Evolutionary conservation across 2,797 vertebrate species (phyloP).

Genomic region (Pseudocheirus occidentalis): DNA sequence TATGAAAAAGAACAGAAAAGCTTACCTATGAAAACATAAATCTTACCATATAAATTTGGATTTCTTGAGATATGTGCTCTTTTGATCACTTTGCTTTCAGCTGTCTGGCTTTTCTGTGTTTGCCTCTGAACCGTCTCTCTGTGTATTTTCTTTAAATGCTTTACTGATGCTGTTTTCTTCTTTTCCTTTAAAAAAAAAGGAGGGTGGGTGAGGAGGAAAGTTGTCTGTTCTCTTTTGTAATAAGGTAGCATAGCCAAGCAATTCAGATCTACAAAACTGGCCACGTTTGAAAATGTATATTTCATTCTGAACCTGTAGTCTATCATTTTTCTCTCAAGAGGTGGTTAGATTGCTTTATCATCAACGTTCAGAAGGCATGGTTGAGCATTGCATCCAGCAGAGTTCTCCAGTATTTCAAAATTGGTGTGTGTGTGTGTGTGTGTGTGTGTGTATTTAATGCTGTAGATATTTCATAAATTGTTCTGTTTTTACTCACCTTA

Average conservation of each 20-base stretch:
- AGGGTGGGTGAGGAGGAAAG: background rate
- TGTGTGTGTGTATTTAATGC: background rate
- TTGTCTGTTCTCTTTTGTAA: background rate
- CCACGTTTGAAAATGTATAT: background rate
- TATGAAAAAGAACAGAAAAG: background rate
- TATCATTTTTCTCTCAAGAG: background rate
- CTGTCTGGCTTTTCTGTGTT: background rate
- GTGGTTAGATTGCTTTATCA: background rate
- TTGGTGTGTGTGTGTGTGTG: background rate
- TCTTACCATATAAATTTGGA: background rate
- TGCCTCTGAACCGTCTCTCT: background rate
- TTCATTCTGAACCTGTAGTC: background rate
- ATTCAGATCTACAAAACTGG: background rate
- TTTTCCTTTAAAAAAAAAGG: background rate
- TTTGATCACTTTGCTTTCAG: background rate
- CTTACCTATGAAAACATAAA: background rate
- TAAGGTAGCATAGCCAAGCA: background rate
- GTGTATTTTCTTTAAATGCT: background rate
- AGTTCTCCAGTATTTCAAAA: background rate
- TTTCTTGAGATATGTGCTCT: background rate
- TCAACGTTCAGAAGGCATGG: background rate
- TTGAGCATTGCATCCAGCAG: background rate
- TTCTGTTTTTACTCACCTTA: background rate
- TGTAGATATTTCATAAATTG: background rate
- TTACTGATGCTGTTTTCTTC: background rate